Percentiles rank a stretch among this genome's conserved stretches.
Conservation (phyloP, 2,113 vertebrate species). For the Theristicus caerulescens region DNA sequence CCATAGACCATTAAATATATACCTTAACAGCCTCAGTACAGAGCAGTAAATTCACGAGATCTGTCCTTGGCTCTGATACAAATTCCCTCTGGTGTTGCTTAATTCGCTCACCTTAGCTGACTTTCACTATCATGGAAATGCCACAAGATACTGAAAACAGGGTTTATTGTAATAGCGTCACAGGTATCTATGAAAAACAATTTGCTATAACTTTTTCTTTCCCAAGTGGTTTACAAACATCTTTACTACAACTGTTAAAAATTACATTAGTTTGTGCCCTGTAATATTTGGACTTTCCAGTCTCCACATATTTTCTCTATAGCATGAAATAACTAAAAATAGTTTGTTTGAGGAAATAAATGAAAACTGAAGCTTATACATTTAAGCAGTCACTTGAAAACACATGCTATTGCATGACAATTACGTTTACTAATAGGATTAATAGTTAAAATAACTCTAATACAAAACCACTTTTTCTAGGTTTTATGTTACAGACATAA, state of each 20-base stretch:
- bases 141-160: not conserved
- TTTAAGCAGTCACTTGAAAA: not conserved
- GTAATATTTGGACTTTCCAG: not conserved
- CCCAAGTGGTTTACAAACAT: not conserved
- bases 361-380: not conserved
- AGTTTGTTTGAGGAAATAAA: not conserved
- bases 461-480: not conserved
- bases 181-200: not conserved
- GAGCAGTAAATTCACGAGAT: not conserved
- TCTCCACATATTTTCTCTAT: not conserved
- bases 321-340: not conserved
- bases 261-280: not conserved
- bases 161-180: not conserved
- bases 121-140: not conserved
- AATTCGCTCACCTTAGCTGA: not conserved
- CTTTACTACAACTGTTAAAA: not conserved
- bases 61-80: not conserved
- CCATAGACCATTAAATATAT: not conserved
- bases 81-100: not conserved
- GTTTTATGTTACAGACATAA: not conserved
- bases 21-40: not conserved
- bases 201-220: not conserved
- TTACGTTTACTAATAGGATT: not conserved
- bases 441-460: not conserved
- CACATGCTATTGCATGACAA: not conserved